A percentile compares a stretch with the other conserved stretches of the same genome.
phyloP scores from a whole-genome alignment of 2,888 invertebrate genomes.

The Agrochola lychnidis region DNA sequence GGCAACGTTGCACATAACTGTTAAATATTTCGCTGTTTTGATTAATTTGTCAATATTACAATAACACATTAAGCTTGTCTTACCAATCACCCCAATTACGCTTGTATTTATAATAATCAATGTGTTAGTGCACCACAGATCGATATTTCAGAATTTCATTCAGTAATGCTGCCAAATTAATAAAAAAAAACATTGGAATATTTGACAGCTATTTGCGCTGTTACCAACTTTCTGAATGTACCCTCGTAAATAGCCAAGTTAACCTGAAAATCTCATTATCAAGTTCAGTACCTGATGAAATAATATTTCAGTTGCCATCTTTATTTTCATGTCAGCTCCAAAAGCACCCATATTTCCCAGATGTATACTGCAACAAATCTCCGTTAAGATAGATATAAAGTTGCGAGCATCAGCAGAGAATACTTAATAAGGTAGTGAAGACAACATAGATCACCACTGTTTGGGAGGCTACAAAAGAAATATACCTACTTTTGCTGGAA shows the following conservation, averaged over 20 bases:
- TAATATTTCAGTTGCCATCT: conserved; percentile 6
- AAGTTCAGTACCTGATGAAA: not conserved
- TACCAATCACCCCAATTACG: too few relatives aligned
- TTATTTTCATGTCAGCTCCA: conserved; percentile 5
- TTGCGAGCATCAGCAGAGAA: conserved; percentile 26
- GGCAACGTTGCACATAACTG: not conserved
- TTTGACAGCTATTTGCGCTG: too few relatives aligned
- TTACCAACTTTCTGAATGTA: not conserved
- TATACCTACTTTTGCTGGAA: not conserved
- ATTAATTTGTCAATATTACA: not conserved
- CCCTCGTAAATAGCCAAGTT: not conserved
- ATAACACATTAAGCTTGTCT: too few relatives aligned
- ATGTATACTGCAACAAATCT: conserved; percentile 37
- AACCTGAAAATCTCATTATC: not conserved
- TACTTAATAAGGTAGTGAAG: conserved; percentile 33
- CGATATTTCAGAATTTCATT: not conserved
- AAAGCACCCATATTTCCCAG: conserved; percentile 22
- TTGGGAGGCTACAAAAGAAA: conserved; percentile 1
- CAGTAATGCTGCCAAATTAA: not conserved
- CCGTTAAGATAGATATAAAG: conserved; percentile 28
- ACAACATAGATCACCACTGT: conserved; percentile 11
- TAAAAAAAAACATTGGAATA: too few relatives aligned
- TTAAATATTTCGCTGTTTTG: not conserved
- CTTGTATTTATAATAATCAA: not conserved
- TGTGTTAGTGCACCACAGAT: not conserved